Conservation (phyloP, 2,888 invertebrate species). For the Stenodema calcarata region DNA sequence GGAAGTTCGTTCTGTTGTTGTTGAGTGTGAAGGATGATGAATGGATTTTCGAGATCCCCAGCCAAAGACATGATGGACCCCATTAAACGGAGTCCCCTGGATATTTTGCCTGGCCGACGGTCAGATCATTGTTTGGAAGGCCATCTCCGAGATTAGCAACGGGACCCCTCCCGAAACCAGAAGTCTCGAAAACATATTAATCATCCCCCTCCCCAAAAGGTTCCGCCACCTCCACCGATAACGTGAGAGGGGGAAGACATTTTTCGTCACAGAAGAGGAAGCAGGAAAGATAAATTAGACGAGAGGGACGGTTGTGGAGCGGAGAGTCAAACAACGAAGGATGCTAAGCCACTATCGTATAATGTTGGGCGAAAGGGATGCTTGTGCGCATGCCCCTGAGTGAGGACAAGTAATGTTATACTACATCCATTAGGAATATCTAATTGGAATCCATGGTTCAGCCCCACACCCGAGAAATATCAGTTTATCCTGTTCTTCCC, state of each 20-base stretch:
- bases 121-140: background rate
- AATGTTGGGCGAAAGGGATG: background rate
- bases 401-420: background rate
- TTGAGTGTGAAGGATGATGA: background rate
- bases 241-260: background rate
- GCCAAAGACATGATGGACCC: background rate
- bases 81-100: background rate
- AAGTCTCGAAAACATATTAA: slow-evolving; percentile 19
- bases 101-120: slow-evolving; percentile 7
- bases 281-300: background rate
- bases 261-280: background rate
- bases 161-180: background rate
- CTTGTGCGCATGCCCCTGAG: background rate
- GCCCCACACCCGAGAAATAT: background rate
- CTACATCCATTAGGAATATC: slow-evolving; percentile 10
- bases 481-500: background rate
- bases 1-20: background rate
- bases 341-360: background rate
- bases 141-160: background rate
- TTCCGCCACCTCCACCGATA: background rate
- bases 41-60: background rate
- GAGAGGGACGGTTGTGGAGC: background rate
- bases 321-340: background rate
- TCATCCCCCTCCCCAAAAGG: background rate
- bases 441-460: slow-evolving; percentile 4